A percentile compares a stretch with the other conserved stretches of the same genome.
Evolutionary conservation across 1,140 invertebrate genomes (phyloP).

Genomic region (Solen grandis): DNA sequence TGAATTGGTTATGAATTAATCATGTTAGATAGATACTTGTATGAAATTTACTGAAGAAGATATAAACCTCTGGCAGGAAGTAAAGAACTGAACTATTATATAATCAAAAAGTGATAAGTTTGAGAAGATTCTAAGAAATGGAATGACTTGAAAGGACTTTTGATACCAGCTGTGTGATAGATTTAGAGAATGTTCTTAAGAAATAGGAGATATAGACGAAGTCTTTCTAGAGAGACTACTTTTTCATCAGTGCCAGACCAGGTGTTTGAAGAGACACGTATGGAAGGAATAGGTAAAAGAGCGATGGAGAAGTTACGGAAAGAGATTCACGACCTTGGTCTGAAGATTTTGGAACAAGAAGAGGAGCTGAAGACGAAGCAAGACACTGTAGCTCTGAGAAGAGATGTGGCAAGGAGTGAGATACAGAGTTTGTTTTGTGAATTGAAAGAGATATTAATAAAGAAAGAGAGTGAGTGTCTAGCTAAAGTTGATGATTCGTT

Average conservation of each 20-base stretch:
- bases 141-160: too few species aligned
- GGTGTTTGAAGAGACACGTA: not conserved
- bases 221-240: not conserved
- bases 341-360: conserved; percentile 31
- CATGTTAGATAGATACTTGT: too few species aligned
- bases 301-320: not conserved
- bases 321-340: not conserved
- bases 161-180: too few species aligned
- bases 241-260: not conserved
- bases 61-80: too few species aligned
- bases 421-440: conserved; percentile 15
- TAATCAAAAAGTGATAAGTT: too few species aligned
- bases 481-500: conserved; percentile 3
- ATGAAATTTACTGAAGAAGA: too few species aligned
- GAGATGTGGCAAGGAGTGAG: not conserved
- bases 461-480: conserved; percentile 27
- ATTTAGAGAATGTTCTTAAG: not conserved
- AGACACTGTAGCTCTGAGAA: not conserved
- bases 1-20: too few species aligned
- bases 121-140: too few species aligned
- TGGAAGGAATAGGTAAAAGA: not conserved
- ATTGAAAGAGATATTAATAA: conserved; percentile 16
- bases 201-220: not conserved
- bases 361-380: conserved; percentile 4
- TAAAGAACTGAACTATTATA: too few species aligned